These are phyloP conservation scores for Centropus unirufus DNA, from an alignment of 2,113 vertebrate species.

Conservation along the genomic window DNA sequence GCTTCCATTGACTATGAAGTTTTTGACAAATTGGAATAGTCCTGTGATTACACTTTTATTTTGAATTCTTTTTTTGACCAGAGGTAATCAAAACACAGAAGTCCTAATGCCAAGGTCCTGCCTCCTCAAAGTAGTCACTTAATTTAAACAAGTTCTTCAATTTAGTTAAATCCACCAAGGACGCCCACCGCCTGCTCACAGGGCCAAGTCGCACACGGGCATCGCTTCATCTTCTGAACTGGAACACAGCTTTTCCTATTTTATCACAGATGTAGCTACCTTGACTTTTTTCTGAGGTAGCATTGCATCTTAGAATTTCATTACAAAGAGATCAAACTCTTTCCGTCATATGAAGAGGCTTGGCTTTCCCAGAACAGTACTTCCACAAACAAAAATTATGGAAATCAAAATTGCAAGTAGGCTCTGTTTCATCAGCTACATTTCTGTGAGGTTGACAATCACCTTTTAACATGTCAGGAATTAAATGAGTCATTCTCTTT, in stretches of 20 bases:
- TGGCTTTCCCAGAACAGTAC: slow-evolving; percentile 45
- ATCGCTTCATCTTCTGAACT: neutral
- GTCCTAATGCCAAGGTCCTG: neutral
- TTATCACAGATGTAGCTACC: neutral
- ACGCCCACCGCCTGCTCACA: neutral
- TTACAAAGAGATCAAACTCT: neutral
- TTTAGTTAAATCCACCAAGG: neutral
- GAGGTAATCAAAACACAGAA: neutral
- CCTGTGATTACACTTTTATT: neutral
- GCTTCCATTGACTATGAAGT: neutral
- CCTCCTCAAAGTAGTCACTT: neutral
- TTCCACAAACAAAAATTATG: slow-evolving; percentile 45
- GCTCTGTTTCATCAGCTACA: slow-evolving; percentile 46
- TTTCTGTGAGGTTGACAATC: slow-evolving; percentile 47
- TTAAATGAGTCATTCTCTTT: slow-evolving; percentile 34
- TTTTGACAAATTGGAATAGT: neutral
- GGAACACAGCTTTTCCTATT: neutral
- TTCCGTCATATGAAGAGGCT: neutral
- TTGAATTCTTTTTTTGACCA: neutral
- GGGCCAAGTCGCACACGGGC: accelerated
- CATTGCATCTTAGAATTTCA: neutral
- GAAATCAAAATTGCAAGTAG: slow-evolving; percentile 44
- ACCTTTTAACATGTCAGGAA: slow-evolving; percentile 55
- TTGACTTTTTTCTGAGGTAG: neutral
- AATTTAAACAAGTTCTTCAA: neutral